A percentile compares a stretch with the other conserved stretches of the same genome.
These are phyloP conservation scores for Onthophagus sagittarius DNA, from an alignment of 2,888 invertebrate genomes.

Conservation along the genomic window DNA sequence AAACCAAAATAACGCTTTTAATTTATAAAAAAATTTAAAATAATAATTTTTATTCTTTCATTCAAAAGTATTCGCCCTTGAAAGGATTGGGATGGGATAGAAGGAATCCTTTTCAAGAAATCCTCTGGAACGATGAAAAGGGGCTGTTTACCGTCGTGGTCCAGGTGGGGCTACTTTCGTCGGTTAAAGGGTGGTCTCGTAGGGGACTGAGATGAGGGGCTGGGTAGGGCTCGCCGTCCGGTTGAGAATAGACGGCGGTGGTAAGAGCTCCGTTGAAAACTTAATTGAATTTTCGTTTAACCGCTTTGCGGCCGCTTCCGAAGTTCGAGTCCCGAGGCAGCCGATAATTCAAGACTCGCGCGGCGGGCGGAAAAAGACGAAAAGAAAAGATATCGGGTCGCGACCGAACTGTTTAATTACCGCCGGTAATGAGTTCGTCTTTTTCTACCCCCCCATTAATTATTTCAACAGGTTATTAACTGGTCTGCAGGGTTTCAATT, in stretches of 20 bases:
- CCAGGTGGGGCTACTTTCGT: neutral
- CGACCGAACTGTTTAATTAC: neutral
- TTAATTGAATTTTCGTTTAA: slow-evolving; percentile 14
- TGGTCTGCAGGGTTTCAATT: neutral
- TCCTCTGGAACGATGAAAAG: neutral
- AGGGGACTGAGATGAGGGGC: neutral
- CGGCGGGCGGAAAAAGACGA: neutral
- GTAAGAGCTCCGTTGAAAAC: slow-evolving; percentile 2
- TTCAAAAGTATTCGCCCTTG: neutral
- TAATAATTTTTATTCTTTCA: neutral
- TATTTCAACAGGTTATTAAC: neutral
- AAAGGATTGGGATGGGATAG: neutral
- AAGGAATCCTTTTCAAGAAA: neutral
- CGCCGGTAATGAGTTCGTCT: neutral
- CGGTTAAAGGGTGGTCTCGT: neutral
- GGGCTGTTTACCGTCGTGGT: neutral
- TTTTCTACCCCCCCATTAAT: neutral
- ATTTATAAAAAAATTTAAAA: too few species aligned
- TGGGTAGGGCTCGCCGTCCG: neutral
- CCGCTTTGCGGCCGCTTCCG: neutral
- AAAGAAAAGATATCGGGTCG: neutral
- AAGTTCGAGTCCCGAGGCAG: neutral
- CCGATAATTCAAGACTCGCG: neutral
- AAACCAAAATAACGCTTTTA: too few species aligned
- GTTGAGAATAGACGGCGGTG: neutral